Evolutionary conservation across 2,888 invertebrate genomes (phyloP), one percentile per base, ranked within the genome.

Genomic region (Brachycybe producta): DNA sequence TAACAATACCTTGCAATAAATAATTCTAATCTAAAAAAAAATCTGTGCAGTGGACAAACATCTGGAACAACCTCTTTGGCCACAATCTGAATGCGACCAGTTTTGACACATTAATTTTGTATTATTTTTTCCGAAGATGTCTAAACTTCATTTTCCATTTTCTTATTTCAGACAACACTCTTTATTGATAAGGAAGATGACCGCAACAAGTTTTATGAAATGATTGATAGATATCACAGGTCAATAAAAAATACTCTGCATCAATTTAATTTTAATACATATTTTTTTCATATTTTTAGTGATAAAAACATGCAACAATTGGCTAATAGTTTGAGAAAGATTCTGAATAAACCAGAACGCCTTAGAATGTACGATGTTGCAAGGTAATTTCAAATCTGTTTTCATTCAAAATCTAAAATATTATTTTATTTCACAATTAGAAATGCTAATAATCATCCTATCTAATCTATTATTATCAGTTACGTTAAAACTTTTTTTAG

Each of bases 311-410:
- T 48, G 11, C 7, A 39, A n/a, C 27, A n/a, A n/a, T 39, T 48
- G 17, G 30, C 35, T 17, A 26, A 32, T 24, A n/a, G 19, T 11
- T 21, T 48, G 27, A 36, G 24, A 39, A 39, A 38, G 19, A 39
- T 39, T 3, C 23, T 48, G 15, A 28, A 48, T 28, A 24, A 27
- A 15, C 48, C 48, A 11, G 48, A 38, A 28, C 11, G 48, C 13
- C 26, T 48, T 23, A 21, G 48, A 15, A 19, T 48, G 36, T 48
- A 39, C 30, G 48, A 48, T 39, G 26, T 48, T 7, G 17, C 39
- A 15, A 48, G 48, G 48, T 48, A 34, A 15, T 15, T 11, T n/a
- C 19, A 15, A 24, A 26, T 34, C 11, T 13, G 28, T 40, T 47
- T 30, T n/a, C n/a, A n/a, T n/a, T n/a, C n/a, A n/a, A n/a, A n/a